These are phyloP conservation scores for Edolisoma coerulescens DNA, from an alignment of 2,113 vertebrate species.

Conservation along the genomic window DNA sequence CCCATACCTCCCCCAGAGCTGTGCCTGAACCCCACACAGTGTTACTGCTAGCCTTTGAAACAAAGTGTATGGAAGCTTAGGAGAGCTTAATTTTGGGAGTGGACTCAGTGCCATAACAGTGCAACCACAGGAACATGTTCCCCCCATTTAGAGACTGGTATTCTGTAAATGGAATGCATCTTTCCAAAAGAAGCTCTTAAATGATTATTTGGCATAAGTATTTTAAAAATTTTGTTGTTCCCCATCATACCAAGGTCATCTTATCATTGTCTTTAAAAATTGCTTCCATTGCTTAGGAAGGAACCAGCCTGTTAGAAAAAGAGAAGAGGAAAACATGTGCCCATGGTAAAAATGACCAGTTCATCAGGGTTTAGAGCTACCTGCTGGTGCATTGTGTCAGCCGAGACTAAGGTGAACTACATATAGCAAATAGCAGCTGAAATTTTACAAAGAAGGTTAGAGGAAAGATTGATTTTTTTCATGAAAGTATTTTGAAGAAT, in stretches of 20 bases:
- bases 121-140: not conserved
- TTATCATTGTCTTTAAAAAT: not conserved
- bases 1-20: rapidly evolving
- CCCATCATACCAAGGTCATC: not conserved
- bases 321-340: not conserved
- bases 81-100: not conserved
- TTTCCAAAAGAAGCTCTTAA: not conserved
- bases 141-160: not conserved
- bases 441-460: not conserved
- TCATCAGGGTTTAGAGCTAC: not conserved
- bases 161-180: not conserved
- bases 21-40: not conserved
- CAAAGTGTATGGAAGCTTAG: not conserved
- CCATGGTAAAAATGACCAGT: not conserved
- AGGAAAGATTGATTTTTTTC: not conserved
- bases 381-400: not conserved
- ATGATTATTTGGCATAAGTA: not conserved
- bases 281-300: not conserved
- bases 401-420: not conserved
- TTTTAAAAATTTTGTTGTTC: not conserved
- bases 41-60: not conserved
- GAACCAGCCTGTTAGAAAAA: not conserved
- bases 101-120: too few species aligned
- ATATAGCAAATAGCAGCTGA: not conserved
- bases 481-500: not conserved